Evolutionary conservation across 2,113 vertebrate genomes (phyloP).

Genomic region (Vidua chalybeata): DNA sequence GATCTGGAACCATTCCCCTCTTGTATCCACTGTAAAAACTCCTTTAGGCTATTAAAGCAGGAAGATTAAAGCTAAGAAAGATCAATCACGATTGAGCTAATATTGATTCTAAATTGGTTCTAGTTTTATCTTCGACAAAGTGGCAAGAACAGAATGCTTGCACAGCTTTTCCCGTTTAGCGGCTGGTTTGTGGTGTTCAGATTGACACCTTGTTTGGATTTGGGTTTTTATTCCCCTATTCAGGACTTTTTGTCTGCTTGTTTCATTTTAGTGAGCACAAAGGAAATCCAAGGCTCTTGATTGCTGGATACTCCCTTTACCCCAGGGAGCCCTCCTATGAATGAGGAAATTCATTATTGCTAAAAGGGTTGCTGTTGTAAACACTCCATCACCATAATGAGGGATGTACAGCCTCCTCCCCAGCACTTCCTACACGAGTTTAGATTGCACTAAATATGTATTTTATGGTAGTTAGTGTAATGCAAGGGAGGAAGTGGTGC

Average conservation of each 20-base stretch:
- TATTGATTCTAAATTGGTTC: neutral
- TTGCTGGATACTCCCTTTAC: neutral
- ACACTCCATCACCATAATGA: neutral
- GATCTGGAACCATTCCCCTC: neutral
- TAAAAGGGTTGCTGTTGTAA: neutral
- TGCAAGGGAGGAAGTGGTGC: neutral
- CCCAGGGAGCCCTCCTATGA: neutral
- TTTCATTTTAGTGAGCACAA: neutral
- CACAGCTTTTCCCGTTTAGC: neutral
- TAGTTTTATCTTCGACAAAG: neutral
- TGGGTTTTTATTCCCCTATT: neutral
- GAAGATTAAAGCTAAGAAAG: neutral
- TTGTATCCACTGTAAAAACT: neutral
- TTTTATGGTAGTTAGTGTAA: neutral
- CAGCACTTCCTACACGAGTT: neutral
- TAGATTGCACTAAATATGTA: neutral
- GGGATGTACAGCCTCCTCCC: neutral
- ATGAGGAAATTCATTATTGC: neutral
- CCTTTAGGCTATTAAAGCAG: neutral
- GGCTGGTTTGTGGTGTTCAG: neutral
- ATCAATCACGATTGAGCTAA: neutral
- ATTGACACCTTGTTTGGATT: neutral
- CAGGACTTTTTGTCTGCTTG: neutral
- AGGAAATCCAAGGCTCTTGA: neutral
- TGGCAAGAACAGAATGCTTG: neutral